phyloP scores from a whole-genome alignment of 2,888 invertebrate genomes.

The Drosophila quinaria region DNA sequence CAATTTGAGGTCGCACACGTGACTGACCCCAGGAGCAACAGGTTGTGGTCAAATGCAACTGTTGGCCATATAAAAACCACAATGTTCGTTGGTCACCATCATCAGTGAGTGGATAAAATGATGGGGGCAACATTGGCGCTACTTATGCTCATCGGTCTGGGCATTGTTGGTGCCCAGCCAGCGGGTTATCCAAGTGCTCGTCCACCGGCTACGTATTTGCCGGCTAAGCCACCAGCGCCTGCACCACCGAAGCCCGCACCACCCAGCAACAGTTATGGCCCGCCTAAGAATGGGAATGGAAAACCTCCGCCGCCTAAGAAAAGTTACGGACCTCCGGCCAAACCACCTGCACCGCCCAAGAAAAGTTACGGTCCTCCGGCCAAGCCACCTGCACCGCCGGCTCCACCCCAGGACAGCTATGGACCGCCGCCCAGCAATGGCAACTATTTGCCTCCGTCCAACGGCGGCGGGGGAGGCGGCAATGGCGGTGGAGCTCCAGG shows the following conservation, averaged over 20 bases:
- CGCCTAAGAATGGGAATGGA: conserved; percentile 42
- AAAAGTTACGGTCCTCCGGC: conserved; percentile 55
- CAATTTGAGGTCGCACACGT: conserved; percentile 52
- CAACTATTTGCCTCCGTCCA: conserved; percentile 68
- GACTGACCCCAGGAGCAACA: conserved; percentile 50
- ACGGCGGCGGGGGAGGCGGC: conserved; percentile 45
- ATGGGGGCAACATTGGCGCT: conserved; percentile 33
- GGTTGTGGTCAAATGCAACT: conserved; percentile 58
- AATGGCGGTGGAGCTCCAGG: conserved; percentile 53
- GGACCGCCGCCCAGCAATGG: conserved; percentile 56
- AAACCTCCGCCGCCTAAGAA: conserved; percentile 48
- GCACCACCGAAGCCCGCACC: conserved; percentile 34
- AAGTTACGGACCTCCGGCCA: conserved; percentile 53
- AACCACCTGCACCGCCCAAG: conserved; percentile 42
- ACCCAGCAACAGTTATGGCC: conserved; percentile 45
- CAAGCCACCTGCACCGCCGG: conserved; percentile 42
- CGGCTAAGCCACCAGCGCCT: conserved; percentile 37
- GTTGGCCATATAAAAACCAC: conserved; percentile 56
- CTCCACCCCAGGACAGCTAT: conserved; percentile 35
- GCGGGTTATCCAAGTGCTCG: conserved; percentile 75
- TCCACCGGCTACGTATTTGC: conserved; percentile 54
- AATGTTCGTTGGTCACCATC: conserved; percentile 1
- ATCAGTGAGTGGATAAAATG: conserved; percentile 52
- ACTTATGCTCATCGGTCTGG: conserved; percentile 26
- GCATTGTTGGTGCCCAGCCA: conserved; percentile 53